A percentile compares a stretch with the other conserved stretches of the same genome.
phyloP scores from a whole-genome alignment of 2,113 vertebrate genomes.

The Reinhardtius hippoglossoides region DNA sequence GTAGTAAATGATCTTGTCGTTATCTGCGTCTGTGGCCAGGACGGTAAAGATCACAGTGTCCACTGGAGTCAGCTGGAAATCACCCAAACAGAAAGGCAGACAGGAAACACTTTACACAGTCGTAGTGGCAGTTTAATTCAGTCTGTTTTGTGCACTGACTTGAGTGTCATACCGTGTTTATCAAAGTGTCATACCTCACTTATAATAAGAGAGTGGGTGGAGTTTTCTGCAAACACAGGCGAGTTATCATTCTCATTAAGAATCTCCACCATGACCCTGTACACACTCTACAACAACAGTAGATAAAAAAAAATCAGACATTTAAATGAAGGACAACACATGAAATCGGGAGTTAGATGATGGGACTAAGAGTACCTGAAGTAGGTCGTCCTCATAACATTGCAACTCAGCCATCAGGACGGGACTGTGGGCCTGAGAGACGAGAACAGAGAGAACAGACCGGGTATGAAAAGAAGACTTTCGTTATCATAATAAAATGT shows the following conservation, averaged over 20 bases:
- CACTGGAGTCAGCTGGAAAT: slow-evolving; percentile 79
- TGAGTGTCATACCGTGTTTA: background rate
- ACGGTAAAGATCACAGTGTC: slow-evolving; percentile 85
- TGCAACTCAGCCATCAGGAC: slow-evolving; percentile 74
- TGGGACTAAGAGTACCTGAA: slow-evolving; percentile 66
- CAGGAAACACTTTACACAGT: background rate
- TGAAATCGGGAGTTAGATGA: background rate
- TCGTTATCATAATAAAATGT: background rate
- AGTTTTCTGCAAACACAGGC: slow-evolving; percentile 80
- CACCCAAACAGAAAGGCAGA: slow-evolving; percentile 16
- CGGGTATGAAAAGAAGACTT: background rate
- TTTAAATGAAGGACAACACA: background rate
- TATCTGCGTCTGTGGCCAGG: slow-evolving; percentile 83
- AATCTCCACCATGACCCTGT: slow-evolving; percentile 84
- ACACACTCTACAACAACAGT: slow-evolving; percentile 69
- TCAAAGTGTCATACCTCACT: slow-evolving; percentile 79
- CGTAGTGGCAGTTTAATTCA: background rate
- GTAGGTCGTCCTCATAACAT: slow-evolving; percentile 74
- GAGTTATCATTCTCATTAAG: slow-evolving; percentile 87
- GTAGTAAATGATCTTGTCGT: slow-evolving; percentile 83
- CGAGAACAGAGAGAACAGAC: background rate
- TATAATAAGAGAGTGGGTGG: slow-evolving; percentile 68
- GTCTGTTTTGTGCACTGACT: background rate
- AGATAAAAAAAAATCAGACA: background rate
- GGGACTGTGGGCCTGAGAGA: slow-evolving; percentile 72